Conservation (phyloP, 2,888 invertebrate species). For the Erannis defoliaria region DNA sequence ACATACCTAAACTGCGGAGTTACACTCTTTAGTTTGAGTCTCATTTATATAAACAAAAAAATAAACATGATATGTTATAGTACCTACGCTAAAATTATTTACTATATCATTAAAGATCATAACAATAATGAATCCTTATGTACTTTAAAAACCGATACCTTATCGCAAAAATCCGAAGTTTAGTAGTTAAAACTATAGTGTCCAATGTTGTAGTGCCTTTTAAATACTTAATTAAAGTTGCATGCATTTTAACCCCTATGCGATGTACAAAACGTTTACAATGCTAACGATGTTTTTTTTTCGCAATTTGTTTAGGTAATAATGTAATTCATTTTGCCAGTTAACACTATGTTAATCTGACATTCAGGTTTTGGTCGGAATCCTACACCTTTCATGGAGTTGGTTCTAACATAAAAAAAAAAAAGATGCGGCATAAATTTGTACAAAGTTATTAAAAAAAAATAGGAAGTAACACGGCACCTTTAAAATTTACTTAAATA, state of each 20-base stretch:
- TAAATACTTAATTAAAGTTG: conserved; percentile 47
- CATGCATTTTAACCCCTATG: conserved; percentile 63
- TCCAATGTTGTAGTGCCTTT: conserved; percentile 64
- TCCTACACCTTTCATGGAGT: conserved; percentile 26
- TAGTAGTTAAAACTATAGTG: conserved; percentile 22
- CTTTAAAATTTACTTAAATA: no score
- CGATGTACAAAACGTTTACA: conserved; percentile 58
- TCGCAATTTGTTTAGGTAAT: conserved; percentile 52
- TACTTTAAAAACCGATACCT: conserved; percentile 15
- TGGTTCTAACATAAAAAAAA: conserved; percentile 17
- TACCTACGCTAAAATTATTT: no score
- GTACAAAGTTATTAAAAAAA: neutral
- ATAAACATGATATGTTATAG: no score
- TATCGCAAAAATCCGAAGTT: conserved; percentile 6
- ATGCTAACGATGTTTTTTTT: conserved; percentile 50
- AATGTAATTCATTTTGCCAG: conserved; percentile 60
- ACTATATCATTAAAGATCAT: no score
- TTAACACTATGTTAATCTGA: conserved; percentile 34
- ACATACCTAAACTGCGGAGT: no score
- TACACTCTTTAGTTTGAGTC: no score
- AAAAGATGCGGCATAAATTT: neutral
- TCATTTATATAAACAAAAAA: no score
- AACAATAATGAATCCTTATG: neutral
- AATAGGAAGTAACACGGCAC: no score
- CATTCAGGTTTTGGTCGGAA: conserved; percentile 20